Evolutionary conservation across 2,797 vertebrate species (phyloP), one percentile per base, ranked within the genome.

Genomic region (Melanitta fusca): DNA sequence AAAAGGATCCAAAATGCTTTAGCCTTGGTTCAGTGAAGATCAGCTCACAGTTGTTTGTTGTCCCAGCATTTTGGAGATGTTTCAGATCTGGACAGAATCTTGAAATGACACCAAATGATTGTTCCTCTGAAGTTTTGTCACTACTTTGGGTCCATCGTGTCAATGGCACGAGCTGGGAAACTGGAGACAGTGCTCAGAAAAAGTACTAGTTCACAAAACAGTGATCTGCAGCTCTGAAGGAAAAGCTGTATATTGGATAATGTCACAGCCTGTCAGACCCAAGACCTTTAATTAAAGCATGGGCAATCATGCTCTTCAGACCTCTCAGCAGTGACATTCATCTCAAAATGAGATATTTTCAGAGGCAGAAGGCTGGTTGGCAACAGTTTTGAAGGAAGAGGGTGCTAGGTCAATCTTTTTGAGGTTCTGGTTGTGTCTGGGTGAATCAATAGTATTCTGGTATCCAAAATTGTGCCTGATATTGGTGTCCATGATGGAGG

Each of bases 251-350:
- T 80, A 73, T 80, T 73, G 89, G 78, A 74, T 80, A 92, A 77
- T 0, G 0, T 91, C 93, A 91, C 79, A 85, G 75, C n/a, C 57
- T 87, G 78, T 93, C 74, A 94, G 64, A 95, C 43, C 60, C 73
- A 58, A 36, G 80, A 89, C 86, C 81, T 96, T 95, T 85, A 94
- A 93, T 95, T 86, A 96, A 97, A 87, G 56, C 36, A 66, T 87
- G 71, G 87, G 87, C 71, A 93, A 56, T 73, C 62, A 62, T 87
- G 84, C 64, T 82, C 80, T 89, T 87, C 74, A 87, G 78, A 77
- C 41, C 28, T 82, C 68, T 91, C 53, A 70, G 84, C 53, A 85
- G 56, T 6, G 25, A 80, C 73, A 68, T 16, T 80, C 83, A 80
- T 13, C 38, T 93, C 45, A 75, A 94, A 92, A 87, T 74, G 56